Evolutionary conservation across 2,113 vertebrate species (phyloP).

Genomic region (Motacilla alba): DNA sequence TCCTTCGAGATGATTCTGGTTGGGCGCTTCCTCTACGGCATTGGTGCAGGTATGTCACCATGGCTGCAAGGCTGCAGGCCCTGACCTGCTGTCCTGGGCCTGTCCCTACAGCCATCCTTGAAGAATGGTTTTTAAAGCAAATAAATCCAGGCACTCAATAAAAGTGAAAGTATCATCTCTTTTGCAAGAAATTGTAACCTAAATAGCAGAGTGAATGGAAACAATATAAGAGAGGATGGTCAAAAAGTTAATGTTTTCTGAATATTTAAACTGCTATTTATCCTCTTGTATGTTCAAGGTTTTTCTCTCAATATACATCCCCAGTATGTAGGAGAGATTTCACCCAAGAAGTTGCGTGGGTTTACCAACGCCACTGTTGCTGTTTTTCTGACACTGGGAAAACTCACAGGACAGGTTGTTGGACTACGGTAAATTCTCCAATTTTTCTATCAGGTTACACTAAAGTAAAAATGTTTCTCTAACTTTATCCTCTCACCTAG

Average conservation of each 20-base stretch:
- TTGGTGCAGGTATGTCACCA: slow-evolving; percentile 70
- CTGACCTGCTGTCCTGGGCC: neutral
- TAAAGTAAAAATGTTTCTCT: neutral
- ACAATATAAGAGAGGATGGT: neutral
- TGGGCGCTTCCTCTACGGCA: slow-evolving; percentile 76
- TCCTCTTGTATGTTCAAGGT: slow-evolving; percentile 48
- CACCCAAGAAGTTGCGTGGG: slow-evolving; percentile 78
- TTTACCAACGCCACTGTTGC: slow-evolving; percentile 71
- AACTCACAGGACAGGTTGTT: slow-evolving; percentile 75
- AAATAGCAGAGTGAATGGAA: neutral
- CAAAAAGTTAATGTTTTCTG: neutral
- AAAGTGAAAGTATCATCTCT: neutral
- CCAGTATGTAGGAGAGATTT: slow-evolving; percentile 79
- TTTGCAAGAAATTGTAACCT: neutral
- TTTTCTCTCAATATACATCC: slow-evolving; percentile 77
- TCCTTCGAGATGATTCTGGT: slow-evolving; percentile 81
- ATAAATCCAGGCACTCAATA: neutral
- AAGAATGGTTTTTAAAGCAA: neutral
- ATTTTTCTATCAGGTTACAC: neutral
- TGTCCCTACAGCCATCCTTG: neutral
- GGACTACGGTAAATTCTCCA: slow-evolving; percentile 73
- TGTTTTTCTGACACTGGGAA: slow-evolving; percentile 77
- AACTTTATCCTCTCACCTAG: neutral
- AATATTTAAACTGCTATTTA: neutral
- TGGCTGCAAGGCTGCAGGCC: neutral